phyloP scores from a whole-genome alignment of 1,140 invertebrate species.

The Brachionus sp. region DNA sequence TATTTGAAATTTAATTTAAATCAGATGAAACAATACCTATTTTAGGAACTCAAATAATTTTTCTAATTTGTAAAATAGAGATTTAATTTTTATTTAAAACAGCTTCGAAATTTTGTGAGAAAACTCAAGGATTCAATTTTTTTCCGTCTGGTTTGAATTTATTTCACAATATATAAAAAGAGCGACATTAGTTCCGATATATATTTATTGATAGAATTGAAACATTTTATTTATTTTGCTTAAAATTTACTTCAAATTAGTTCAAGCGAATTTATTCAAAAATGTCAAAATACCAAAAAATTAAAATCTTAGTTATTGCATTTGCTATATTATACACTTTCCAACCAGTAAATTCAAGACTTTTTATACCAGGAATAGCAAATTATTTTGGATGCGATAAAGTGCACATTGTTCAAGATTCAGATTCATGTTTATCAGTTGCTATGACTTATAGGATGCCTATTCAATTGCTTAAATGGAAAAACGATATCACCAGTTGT shows the following conservation, averaged over 20 bases:
- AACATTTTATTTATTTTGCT: neutral
- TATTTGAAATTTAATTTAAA: neutral
- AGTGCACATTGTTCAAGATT: neutral
- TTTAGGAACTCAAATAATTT: neutral
- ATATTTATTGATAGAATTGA: neutral
- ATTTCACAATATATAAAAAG: neutral
- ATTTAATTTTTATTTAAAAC: neutral
- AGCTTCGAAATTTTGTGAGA: neutral
- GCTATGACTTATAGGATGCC: neutral
- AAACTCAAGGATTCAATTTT: neutral
- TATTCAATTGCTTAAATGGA: neutral
- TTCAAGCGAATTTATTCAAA: neutral
- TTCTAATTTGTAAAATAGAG: neutral
- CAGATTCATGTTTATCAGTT: neutral
- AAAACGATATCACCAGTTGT: neutral
- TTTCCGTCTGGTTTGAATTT: neutral
- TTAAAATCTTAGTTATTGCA: neutral
- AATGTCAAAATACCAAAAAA: neutral
- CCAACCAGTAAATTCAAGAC: neutral
- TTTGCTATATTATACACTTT: neutral
- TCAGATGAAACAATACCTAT: neutral
- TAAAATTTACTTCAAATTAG: neutral
- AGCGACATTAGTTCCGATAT: neutral
- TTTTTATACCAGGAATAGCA: neutral
- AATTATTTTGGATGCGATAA: neutral